A percentile compares a stretch with the other conserved stretches of the same genome.
Conservation (phyloP, 2,113 vertebrate species). For the Chaetura pelagica region DNA sequence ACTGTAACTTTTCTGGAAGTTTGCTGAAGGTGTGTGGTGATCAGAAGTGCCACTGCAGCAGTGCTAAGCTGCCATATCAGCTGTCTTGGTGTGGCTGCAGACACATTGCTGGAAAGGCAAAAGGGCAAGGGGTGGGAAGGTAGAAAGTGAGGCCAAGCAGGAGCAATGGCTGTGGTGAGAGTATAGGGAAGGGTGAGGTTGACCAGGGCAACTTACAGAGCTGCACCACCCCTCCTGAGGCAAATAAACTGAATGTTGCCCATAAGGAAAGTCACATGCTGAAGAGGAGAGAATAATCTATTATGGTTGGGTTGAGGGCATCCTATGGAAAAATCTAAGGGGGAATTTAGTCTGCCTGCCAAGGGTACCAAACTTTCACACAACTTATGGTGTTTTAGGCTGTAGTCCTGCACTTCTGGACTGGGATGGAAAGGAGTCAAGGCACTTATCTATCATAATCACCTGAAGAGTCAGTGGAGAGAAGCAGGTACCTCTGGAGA, state of each 20-base stretch:
- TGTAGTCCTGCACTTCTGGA: not conserved
- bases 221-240: not conserved
- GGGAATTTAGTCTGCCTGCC: not conserved
- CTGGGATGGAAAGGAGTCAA: not conserved
- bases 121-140: not conserved
- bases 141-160: not conserved
- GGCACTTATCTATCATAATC: not conserved
- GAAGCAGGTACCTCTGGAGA: not conserved
- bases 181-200: not conserved
- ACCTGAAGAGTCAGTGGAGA: not conserved
- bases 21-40: not conserved
- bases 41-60: not conserved
- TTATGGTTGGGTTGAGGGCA: not conserved
- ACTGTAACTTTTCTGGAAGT: not conserved
- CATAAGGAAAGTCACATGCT: not conserved
- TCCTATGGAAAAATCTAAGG: not conserved
- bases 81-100: not conserved
- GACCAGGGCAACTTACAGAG: not conserved
- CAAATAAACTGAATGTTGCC: not conserved
- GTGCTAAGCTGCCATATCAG: not conserved
- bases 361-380: not conserved
- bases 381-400: not conserved
- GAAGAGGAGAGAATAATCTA: not conserved
- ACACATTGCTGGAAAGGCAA: accelerated
- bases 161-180: not conserved